Evolutionary conservation across 1,140 invertebrate species (phyloP).

Genomic region (Aphelinus certus): DNA sequence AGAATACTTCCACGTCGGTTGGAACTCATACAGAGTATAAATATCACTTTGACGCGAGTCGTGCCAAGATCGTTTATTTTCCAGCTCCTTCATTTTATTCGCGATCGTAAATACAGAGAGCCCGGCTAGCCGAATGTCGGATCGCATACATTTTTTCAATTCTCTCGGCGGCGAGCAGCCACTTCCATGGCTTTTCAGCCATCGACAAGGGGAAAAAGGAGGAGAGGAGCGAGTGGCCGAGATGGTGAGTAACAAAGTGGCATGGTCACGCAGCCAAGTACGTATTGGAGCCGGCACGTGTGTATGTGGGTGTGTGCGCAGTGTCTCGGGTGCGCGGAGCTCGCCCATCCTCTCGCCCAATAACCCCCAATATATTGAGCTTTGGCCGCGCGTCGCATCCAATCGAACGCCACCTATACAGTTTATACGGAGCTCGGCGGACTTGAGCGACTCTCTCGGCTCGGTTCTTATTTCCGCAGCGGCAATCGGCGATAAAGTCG

Average conservation of each 20-base stretch:
- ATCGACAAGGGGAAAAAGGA: not conserved
- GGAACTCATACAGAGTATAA: no score
- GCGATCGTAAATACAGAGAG: no score
- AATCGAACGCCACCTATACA: slow-evolving; percentile 46
- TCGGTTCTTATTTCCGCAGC: slow-evolving; percentile 39
- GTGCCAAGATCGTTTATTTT: no score
- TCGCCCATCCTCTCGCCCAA: slow-evolving; percentile 49
- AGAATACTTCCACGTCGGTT: no score
- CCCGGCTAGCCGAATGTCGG: no score
- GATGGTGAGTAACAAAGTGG: not conserved
- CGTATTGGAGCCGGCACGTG: not conserved
- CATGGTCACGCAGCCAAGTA: not conserved
- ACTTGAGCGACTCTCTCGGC: slow-evolving; percentile 41
- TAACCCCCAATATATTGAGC: slow-evolving; percentile 50
- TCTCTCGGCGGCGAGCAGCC: no score
- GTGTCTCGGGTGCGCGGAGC: not conserved
- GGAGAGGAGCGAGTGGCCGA: not conserved
- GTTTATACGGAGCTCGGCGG: slow-evolving; percentile 49
- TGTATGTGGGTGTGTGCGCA: not conserved
- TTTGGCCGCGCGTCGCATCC: slow-evolving; percentile 34
- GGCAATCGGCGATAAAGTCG: slow-evolving; percentile 46
- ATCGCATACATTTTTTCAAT: no score
- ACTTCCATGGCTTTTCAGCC: no score
- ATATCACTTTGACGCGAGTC: no score
- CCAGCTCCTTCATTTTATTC: no score